Evolutionary conservation across 2,113 vertebrate species (phyloP), one percentile per base, ranked within the genome.

Genomic region (Zeus faber): DNA sequence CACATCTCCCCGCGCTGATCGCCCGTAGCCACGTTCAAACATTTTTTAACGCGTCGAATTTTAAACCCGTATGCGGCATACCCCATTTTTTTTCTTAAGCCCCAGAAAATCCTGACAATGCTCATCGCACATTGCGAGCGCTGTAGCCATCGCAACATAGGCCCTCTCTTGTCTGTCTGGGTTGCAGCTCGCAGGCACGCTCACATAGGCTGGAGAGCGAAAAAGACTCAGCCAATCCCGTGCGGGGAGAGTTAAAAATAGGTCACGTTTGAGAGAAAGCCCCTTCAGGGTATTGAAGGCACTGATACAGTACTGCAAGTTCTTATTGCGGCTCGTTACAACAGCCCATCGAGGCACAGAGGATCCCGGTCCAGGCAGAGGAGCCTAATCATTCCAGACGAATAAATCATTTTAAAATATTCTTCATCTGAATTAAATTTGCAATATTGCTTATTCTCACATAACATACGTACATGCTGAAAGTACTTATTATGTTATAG

Each of bases 191-290:
- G 8, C 39, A 79, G 62, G 49, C 65, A 48, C 60, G n/a, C 74
- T 62, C 44, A 73, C 72, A 77, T 51, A 75, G 74, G 68, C 74
- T 67, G 62, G 65, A 54, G 72, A 80, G 67, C 65, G 64, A 54
- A 56, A 54, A 56, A 22, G 58, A 62, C 67, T 84, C 55, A 77
- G 67, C 85, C 88, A 87, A 87, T 88, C 86, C 33, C 39, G 70
- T 65, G 81, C 75, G 77, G 79, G 63, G 70, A 80, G 82, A 86
- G 79, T 78, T 86, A 87, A 84, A 90, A 88, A 84, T 89, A 89
- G 86, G 87, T 88, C 89, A 87, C 77, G 85, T 86, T 85, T 85
- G 65, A 86, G 77, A 74, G 70, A 69, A 81, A 83, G 68, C 74
- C 77, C 86, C 86, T 88, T 80, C 79, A 79, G 85, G 87, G 82